Conservation (phyloP, 2,113 vertebrate genomes). For the Pionites leucogaster region DNA sequence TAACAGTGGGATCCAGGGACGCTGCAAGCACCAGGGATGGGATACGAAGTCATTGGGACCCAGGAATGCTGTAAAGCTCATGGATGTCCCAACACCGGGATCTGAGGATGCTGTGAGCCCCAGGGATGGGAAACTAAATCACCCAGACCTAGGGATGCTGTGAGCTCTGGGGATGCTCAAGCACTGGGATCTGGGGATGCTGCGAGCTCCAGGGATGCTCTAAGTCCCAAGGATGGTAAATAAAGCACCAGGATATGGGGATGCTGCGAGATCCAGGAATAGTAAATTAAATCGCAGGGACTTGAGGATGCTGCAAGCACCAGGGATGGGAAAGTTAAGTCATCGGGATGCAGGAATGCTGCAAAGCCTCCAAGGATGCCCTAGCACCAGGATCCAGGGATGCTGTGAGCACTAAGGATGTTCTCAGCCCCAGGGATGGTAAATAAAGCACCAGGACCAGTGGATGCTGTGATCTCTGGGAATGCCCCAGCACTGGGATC, state of each 20-base stretch:
- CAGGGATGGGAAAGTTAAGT: neutral
- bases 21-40: accelerated
- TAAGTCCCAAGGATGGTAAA: neutral
- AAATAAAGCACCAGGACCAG: neutral
- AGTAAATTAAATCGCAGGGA: neutral
- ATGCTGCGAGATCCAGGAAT: neutral
- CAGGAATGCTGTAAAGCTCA: accelerated
- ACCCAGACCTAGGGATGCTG: neutral
- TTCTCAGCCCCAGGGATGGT: too few relatives aligned
- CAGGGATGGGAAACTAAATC: neutral
- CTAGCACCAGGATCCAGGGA: neutral
- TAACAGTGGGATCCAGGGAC: neutral
- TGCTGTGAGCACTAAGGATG: neutral
- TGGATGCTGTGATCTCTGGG: neutral
- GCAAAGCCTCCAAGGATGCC: accelerated
- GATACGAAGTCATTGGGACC: neutral
- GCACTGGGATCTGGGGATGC: neutral
- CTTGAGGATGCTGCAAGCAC: too few relatives aligned
- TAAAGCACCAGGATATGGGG: neutral
- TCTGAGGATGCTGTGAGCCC: neutral
- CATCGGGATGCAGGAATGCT: neutral
- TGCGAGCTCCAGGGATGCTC: neutral
- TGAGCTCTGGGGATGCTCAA: accelerated
- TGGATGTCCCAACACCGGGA: neutral
- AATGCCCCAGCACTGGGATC: neutral